phyloP scores from a whole-genome alignment of 2,888 invertebrate genomes.

The Rhamnusium bicolor region DNA sequence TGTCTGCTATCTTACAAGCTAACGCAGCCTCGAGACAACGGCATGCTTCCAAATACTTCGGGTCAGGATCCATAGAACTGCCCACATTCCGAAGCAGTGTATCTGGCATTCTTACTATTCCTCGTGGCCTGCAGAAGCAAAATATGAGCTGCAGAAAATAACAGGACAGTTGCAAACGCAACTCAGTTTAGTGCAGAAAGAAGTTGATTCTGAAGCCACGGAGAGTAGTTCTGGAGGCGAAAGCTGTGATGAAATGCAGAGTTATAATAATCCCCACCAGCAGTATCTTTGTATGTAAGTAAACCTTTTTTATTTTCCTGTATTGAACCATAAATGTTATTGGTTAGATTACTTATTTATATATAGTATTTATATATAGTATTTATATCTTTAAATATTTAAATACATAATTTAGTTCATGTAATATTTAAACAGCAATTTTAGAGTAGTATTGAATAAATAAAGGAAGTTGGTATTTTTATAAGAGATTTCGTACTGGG shows the following conservation, averaged over 20 bases:
- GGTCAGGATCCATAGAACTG: conserved; percentile 71
- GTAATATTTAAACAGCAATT: neutral
- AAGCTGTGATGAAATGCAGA: conserved; percentile 91
- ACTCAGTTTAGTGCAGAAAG: conserved; percentile 81
- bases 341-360: too few species aligned
- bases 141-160: conserved; percentile 79
- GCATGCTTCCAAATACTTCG: conserved; percentile 72
- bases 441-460: neutral
- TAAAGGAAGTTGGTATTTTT: neutral
- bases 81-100: conserved; percentile 59
- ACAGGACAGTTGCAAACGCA: conserved; percentile 83
- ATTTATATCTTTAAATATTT: neutral
- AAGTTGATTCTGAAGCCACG: conserved; percentile 93
- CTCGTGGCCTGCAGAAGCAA: conserved; percentile 70
- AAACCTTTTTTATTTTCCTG: conserved; percentile 22
- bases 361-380: neutral
- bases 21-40: conserved; percentile 66
- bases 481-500: neutral
- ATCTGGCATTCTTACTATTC: conserved; percentile 66
- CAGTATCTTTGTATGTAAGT: conserved; percentile 87
- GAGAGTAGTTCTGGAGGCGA: conserved; percentile 95
- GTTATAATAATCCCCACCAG: conserved; percentile 84
- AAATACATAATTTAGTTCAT: neutral
- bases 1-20: conserved; percentile 69
- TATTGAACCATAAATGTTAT: neutral